Percentiles rank a stretch among this genome's conserved stretches.
These are phyloP conservation scores for Sprattus sprattus DNA, from an alignment of 2,113 vertebrate genomes.

Conservation along the genomic window DNA sequence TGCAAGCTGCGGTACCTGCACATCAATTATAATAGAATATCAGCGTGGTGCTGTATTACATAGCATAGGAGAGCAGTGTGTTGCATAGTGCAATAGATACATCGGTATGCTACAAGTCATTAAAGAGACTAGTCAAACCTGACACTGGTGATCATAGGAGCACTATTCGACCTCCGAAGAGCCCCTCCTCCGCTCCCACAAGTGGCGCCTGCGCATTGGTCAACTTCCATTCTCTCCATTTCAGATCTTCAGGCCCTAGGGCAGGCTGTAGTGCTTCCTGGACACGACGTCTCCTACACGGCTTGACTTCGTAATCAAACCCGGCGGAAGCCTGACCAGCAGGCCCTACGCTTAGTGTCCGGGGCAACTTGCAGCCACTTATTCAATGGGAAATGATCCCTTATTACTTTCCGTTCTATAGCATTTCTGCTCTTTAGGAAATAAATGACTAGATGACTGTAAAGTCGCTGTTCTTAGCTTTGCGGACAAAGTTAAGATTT, in stretches of 20 bases:
- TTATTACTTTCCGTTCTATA: slow-evolving; percentile 45
- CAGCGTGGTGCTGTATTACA: not conserved
- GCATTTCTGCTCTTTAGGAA: slow-evolving; percentile 51
- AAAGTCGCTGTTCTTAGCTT: not conserved
- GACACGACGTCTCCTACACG: slow-evolving; percentile 48
- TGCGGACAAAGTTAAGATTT: not conserved
- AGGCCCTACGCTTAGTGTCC: slow-evolving; percentile 66
- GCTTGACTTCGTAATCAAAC: slow-evolving; percentile 59
- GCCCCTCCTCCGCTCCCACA: slow-evolving; percentile 66
- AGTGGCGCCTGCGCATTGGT: slow-evolving; percentile 78
- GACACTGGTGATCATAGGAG: slow-evolving; percentile 79
- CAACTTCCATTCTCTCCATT: slow-evolving; percentile 80
- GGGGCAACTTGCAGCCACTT: slow-evolving; percentile 52
- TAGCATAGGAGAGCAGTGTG: too few relatives aligned
- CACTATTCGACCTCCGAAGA: slow-evolving; percentile 77
- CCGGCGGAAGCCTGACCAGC: slow-evolving; percentile 75
- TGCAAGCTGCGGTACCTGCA: not conserved
- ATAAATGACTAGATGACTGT: slow-evolving; percentile 20
- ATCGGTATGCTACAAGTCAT: not conserved
- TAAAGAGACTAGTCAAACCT: slow-evolving; percentile 56
- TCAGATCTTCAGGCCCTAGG: slow-evolving; percentile 50
- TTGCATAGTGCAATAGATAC: not conserved
- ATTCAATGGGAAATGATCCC: slow-evolving; percentile 45
- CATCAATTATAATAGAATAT: not conserved
- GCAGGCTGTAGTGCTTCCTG: slow-evolving; percentile 48